A percentile compares a stretch with the other conserved stretches of the same genome.
Evolutionary conservation across 2,888 invertebrate genomes (phyloP).

Genomic region (Patella caerulea): DNA sequence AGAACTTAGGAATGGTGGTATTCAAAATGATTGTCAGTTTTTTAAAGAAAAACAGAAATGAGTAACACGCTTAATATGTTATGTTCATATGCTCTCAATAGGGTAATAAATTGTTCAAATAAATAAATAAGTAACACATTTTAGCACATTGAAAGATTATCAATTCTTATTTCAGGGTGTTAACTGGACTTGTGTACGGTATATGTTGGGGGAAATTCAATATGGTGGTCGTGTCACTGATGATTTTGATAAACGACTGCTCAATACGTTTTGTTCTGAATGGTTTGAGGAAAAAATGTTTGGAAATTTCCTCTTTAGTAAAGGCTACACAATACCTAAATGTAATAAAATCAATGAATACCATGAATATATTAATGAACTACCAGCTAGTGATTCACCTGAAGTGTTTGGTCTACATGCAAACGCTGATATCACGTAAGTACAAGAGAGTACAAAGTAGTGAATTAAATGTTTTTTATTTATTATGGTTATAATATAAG

Average conservation of each 20-base stretch:
- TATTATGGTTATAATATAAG: not conserved
- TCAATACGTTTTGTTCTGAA: constrained; percentile 71
- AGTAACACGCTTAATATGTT: too few relatives aligned
- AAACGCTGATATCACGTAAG: constrained; percentile 72
- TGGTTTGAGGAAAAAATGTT: constrained; percentile 72
- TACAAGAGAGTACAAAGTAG: not conserved
- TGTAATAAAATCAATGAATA: constrained; percentile 65
- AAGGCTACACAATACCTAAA: constrained; percentile 71
- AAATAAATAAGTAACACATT: too few relatives aligned
- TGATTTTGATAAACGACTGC: constrained; percentile 71
- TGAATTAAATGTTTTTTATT: too few relatives aligned
- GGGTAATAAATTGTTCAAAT: too few relatives aligned
- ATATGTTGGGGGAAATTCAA: constrained; percentile 73
- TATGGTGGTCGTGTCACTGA: constrained; percentile 73
- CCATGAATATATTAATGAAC: constrained; percentile 66
- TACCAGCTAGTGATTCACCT: constrained; percentile 69
- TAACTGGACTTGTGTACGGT: constrained; percentile 70
- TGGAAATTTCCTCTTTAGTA: constrained; percentile 68
- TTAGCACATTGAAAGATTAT: not conserved
- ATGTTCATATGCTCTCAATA: too few relatives aligned
- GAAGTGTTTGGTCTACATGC: constrained; percentile 72
- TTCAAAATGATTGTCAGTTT: too few relatives aligned
- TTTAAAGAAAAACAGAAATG: too few relatives aligned
- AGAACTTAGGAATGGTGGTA: too few relatives aligned
- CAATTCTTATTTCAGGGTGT: constrained; percentile 62